phyloP scores from a whole-genome alignment of 2,888 invertebrate species.

The Hypselothyrea guttata region DNA sequence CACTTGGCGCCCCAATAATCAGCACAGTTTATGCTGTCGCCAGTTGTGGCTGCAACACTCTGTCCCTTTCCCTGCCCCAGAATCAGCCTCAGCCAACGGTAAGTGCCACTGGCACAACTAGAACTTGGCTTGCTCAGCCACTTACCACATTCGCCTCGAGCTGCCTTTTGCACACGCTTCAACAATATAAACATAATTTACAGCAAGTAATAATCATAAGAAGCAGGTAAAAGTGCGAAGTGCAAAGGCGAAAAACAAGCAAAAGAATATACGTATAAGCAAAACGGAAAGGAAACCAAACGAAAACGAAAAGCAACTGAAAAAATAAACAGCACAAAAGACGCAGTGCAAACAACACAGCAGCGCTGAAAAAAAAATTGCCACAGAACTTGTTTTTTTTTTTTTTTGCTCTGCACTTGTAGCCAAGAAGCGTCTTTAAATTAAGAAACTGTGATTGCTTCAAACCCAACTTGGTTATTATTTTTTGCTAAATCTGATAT shows the following conservation, averaged over 20 bases:
- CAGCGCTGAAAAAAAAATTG: too few relatives aligned
- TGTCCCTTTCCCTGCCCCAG: slow-evolving; percentile 1
- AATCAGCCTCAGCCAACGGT: too few relatives aligned
- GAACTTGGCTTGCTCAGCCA: too few relatives aligned
- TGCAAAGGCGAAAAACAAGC: slow-evolving; percentile 20
- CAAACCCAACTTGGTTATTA: too few relatives aligned
- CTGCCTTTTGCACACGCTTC: slow-evolving; percentile 54
- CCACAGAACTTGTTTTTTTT: too few relatives aligned
- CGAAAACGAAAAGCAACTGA: slow-evolving; percentile 3
- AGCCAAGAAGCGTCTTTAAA: too few relatives aligned
- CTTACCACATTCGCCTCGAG: neutral
- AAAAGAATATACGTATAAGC: slow-evolving; percentile 4
- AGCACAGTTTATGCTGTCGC: slow-evolving; percentile 65
- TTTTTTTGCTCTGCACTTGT: too few relatives aligned
- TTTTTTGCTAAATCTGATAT: too few relatives aligned
- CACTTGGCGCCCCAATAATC: slow-evolving; percentile 60
- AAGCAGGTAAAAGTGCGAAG: slow-evolving; percentile 61
- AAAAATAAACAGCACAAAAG: neutral
- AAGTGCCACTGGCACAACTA: neutral
- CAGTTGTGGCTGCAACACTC: slow-evolving; percentile 36
- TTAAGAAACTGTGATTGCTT: too few relatives aligned
- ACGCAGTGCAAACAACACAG: too few relatives aligned
- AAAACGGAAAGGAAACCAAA: neutral
- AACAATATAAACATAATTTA: slow-evolving; percentile 68
- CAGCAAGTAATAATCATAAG: slow-evolving; percentile 64